Evolutionary conservation across 2,797 vertebrate genomes (phyloP).

Genomic region (Trichosurus vulpecula): DNA sequence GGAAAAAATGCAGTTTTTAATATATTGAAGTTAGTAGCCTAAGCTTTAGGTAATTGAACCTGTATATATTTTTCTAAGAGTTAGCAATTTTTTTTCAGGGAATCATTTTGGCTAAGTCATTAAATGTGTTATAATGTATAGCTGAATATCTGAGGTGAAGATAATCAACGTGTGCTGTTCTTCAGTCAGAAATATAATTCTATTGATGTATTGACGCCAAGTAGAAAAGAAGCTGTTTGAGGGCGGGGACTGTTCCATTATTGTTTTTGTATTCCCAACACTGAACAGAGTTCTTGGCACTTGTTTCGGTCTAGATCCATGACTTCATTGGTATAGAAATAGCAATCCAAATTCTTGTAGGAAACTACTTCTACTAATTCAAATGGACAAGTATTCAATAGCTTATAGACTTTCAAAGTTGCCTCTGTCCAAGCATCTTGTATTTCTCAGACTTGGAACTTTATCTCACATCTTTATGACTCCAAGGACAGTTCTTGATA

Average conservation of each 20-base stretch:
- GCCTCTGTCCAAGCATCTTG: neutral
- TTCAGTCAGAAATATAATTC: neutral
- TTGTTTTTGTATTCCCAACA: neutral
- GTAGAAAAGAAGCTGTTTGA: neutral
- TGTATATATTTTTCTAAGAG: conserved; percentile 31
- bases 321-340: neutral
- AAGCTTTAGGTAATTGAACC: conserved; percentile 17
- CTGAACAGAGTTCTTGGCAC: neutral
- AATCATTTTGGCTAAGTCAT: conserved; percentile 27
- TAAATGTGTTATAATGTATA: neutral
- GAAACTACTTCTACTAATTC: neutral
- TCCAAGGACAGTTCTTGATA: neutral
- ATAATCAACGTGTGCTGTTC: neutral
- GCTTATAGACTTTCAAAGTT: neutral
- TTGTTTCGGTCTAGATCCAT: neutral
- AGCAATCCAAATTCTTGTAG: neutral
- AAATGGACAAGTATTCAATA: neutral
- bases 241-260: neutral
- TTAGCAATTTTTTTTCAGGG: neutral
- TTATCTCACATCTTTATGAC: neutral
- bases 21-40: conserved; percentile 8
- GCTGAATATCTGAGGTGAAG: neutral
- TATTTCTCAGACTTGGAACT: neutral
- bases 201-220: neutral
- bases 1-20: conserved; percentile 13